These are phyloP conservation scores for Aselliscus stoliczkanus DNA, from an alignment of 2,797 vertebrate genomes.

Conservation along the genomic window DNA sequence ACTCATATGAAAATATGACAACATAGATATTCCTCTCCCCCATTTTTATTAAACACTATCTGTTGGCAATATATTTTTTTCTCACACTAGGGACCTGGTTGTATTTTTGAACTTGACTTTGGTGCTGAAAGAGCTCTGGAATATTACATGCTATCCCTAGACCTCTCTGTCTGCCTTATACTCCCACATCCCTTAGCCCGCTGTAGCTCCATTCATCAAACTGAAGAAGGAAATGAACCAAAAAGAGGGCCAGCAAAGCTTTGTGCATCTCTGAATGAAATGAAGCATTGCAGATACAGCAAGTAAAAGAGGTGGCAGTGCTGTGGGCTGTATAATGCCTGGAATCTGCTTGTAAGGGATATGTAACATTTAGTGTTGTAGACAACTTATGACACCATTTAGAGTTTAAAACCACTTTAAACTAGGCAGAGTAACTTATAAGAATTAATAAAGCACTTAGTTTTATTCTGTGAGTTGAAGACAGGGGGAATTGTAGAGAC, in stretches of 20 bases:
- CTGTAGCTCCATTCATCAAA: slow-evolving; percentile 32
- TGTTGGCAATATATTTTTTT: slow-evolving; percentile 11
- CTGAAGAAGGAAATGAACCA: slow-evolving; percentile 67
- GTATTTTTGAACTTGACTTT: slow-evolving; percentile 68
- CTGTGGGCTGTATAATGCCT: slow-evolving; percentile 56
- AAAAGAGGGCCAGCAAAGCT: slow-evolving; percentile 40
- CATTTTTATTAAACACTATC: slow-evolving; percentile 30
- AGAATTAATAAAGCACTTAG: slow-evolving; percentile 78
- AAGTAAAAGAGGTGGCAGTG: slow-evolving; percentile 54
- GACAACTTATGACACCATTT: slow-evolving; percentile 67
- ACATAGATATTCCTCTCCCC: not conserved
- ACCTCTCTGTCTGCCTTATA: slow-evolving; percentile 19
- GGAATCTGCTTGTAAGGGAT: slow-evolving; percentile 69
- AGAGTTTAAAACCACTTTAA: slow-evolving; percentile 76
- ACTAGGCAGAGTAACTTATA: slow-evolving; percentile 70
- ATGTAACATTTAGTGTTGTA: slow-evolving; percentile 59
- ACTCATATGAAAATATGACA: not conserved
- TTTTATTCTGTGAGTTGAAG: slow-evolving; percentile 74
- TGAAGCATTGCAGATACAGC: slow-evolving; percentile 39
- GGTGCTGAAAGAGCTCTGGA: slow-evolving; percentile 17
- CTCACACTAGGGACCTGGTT: not conserved
- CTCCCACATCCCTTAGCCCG: not conserved
- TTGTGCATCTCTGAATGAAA: slow-evolving; percentile 60
- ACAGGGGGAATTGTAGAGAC: not conserved
- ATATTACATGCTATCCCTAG: slow-evolving; percentile 29